Base-by-base conservation (phyloP, 2,888 invertebrate genomes). In the Platycheirus albimanus region DNA sequence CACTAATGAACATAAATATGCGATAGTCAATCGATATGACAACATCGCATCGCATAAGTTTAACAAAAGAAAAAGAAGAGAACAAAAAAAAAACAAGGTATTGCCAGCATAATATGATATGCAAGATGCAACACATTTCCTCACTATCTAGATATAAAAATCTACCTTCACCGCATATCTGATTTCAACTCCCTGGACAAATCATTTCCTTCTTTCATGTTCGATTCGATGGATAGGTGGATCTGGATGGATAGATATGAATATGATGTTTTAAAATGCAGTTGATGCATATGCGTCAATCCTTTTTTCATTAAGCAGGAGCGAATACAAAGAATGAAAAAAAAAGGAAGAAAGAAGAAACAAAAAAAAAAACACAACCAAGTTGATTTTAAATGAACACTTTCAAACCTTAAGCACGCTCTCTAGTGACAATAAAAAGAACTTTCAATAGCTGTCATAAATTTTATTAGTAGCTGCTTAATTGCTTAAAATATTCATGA, bases 401-500 rank as follows among this genome's bases (percentile, higher is more conserved):
- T 75, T 58, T 43, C 36, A 30, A 51, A 71, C 51, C 66, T 49
- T 36, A 75, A 70, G 24, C 63, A 28, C 47, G 43, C 30, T 52
- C 38, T 70, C 54, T 15, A 10, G 38, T 52, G 80, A 24, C 64
- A 64, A 36, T 58, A 20, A 36, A 54, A 66, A 45, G 63, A 51
- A 52, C 38, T 64, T 64, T 69, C 49, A 78, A 83, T 69, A 69
- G 78, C 38, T 78, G 67, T 78, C 83, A 74, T 83, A 83, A 78
- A 83, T 83, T 83, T 30, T 63, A 49, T 36, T 67, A 66, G 72
- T 78, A 51, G 78, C 67, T 38, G 38, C 72, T 83, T 83, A 78
- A 83, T 83, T 83, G 72, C 67, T 61, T 78, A 78, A 83, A 83
- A 56, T 83, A 83, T 83, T 83, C 83, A 83, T 74, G 83, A 69